These are phyloP conservation scores for Rhagologus leucostigma DNA, from an alignment of 2,113 vertebrate genomes.

Conservation along the genomic window DNA sequence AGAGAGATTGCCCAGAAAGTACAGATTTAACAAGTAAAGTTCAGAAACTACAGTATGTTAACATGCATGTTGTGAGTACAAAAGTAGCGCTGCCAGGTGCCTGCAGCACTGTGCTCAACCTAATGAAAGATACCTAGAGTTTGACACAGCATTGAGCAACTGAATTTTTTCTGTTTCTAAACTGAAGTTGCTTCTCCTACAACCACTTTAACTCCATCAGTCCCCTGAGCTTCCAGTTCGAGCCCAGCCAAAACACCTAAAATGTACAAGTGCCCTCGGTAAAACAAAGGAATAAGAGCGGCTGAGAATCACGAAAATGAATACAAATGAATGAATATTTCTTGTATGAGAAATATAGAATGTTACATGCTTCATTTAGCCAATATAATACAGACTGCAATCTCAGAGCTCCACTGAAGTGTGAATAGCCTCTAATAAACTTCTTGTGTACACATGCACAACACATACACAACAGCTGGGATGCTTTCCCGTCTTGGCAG, in stretches of 20 bases:
- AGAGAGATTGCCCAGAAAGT: background rate
- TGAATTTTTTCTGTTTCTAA: background rate
- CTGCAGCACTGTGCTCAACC: background rate
- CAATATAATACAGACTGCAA: constrained; percentile 36
- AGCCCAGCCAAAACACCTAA: background rate
- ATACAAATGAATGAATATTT: constrained; percentile 43
- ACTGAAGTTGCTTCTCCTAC: background rate
- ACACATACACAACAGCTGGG: constrained; percentile 56
- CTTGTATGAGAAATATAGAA: constrained; percentile 18
- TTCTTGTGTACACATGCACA: constrained; percentile 47
- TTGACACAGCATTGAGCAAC: background rate
- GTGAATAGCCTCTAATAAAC: constrained; percentile 54
- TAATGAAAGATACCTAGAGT: background rate
- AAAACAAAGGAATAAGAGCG: constrained; percentile 13
- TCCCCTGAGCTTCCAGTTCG: background rate
- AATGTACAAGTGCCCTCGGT: background rate
- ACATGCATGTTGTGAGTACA: background rate
- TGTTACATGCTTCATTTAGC: constrained; percentile 43
- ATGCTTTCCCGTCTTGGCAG: constrained; percentile 40
- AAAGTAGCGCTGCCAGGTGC: background rate
- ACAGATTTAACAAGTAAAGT: background rate
- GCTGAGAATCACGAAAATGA: constrained; percentile 14
- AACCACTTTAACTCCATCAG: background rate
- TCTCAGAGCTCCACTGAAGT: constrained; percentile 34
- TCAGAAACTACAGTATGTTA: background rate